phyloP scores from a whole-genome alignment of 2,113 vertebrate genomes.

The Megaceryle maxima region DNA sequence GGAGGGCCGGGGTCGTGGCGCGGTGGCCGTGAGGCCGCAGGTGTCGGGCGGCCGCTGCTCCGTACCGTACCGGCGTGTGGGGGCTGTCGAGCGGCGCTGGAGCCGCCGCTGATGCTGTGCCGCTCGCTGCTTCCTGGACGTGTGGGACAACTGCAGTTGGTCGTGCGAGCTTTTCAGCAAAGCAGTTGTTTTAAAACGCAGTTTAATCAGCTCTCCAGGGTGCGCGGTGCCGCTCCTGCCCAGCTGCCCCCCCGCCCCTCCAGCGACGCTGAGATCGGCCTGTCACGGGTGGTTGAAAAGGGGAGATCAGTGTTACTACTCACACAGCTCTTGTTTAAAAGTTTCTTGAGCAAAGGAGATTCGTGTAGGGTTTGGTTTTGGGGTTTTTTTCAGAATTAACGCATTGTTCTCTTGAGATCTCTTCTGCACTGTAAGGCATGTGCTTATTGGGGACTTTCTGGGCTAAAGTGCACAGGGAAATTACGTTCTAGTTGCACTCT shows the following conservation, averaged over 20 bases:
- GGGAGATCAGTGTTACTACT: rapidly evolving
- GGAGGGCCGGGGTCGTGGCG: background rate
- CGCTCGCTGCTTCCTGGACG: too few relatives aligned
- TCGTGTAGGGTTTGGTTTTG: too few relatives aligned
- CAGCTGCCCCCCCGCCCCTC: rapidly evolving
- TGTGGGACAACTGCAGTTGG: rapidly evolving
- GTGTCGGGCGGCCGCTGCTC: too few relatives aligned
- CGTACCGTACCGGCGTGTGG: background rate
- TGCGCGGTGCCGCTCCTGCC: background rate
- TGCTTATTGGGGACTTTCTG: background rate
- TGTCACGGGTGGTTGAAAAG: background rate
- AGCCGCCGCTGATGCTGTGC: background rate
- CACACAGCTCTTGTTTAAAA: background rate
- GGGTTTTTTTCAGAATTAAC: background rate
- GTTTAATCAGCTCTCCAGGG: too few relatives aligned
- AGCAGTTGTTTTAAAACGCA: background rate
- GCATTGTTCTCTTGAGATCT: too few relatives aligned
- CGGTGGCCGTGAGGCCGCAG: background rate
- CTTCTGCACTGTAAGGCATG: too few relatives aligned
- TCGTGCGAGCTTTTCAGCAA: too few relatives aligned
- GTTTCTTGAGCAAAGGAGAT: background rate
- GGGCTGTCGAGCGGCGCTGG: background rate
- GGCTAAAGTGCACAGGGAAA: background rate
- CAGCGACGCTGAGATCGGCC: background rate
- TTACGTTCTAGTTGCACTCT: rapidly evolving